Evolutionary conservation across 2,113 vertebrate species (phyloP).

Genomic region (Meles meles): DNA sequence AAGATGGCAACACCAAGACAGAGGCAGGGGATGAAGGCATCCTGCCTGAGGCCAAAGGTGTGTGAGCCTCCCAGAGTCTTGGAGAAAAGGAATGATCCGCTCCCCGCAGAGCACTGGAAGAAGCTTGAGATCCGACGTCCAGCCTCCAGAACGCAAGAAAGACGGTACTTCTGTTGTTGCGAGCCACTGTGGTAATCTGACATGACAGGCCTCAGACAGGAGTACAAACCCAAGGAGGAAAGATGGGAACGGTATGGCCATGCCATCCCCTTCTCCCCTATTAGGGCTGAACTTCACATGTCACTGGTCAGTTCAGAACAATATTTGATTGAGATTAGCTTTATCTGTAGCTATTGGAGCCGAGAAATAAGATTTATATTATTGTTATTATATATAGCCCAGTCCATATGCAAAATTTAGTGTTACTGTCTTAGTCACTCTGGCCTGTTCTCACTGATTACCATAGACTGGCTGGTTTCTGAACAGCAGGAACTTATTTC

Average conservation of each 20-base stretch:
- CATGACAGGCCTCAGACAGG: not conserved
- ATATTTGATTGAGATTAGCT: not conserved
- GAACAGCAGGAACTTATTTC: not conserved
- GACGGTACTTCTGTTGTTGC: not conserved
- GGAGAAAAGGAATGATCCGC: not conserved
- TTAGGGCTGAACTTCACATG: not conserved
- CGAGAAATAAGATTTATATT: not conserved
- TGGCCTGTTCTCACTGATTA: not conserved
- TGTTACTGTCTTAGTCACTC: not conserved
- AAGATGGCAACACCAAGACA: not conserved
- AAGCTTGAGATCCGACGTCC: not conserved
- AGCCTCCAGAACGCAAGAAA: not conserved
- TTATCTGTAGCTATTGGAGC: not conserved
- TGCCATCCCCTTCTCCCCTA: not conserved
- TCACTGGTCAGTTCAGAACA: not conserved
- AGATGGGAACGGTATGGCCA: fast-evolving
- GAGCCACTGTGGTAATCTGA: not conserved
- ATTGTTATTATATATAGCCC: not conserved
- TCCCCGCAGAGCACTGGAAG: not conserved
- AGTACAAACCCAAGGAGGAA: not conserved
- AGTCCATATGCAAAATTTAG: not conserved
- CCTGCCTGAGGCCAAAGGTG: not conserved
- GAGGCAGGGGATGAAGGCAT: not conserved
- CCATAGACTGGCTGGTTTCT: not conserved
- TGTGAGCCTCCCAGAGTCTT: not conserved